Evolutionary conservation across 2,797 vertebrate species (phyloP).

Genomic region (Acanthis flammea): DNA sequence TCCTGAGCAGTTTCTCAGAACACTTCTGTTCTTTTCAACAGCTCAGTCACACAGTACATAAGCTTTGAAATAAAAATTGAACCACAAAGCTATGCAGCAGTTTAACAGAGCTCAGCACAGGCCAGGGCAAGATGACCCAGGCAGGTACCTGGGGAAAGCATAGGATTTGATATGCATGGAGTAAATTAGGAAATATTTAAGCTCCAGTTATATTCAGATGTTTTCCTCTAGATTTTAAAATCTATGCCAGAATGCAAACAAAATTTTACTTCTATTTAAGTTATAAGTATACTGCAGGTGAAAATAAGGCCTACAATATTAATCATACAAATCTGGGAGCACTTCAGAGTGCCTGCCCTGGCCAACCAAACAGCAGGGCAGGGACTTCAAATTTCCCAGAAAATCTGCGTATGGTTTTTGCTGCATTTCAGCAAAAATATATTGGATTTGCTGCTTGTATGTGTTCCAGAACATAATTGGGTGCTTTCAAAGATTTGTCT

Average conservation of each 20-base stretch:
- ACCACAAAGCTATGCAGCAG: neutral
- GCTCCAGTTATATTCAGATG: neutral
- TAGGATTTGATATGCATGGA: neutral
- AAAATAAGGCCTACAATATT: neutral
- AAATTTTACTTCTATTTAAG: neutral
- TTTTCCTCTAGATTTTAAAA: neutral
- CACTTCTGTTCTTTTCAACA: neutral
- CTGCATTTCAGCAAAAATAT: neutral
- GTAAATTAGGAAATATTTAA: neutral
- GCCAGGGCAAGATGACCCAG: neutral
- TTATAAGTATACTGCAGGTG: neutral
- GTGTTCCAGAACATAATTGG: neutral
- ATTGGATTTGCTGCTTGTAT: neutral
- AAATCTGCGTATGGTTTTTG: neutral
- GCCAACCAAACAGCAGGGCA: neutral
- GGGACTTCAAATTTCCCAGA: neutral
- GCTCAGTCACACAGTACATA: neutral
- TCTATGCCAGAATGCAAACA: neutral
- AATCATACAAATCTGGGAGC: neutral
- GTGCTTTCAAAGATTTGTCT: neutral
- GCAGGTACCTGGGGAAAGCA: neutral
- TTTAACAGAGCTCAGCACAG: neutral
- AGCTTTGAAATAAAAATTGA: neutral
- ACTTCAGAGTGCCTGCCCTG: neutral
- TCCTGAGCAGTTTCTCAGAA: neutral